Conservation (phyloP, 2,888 invertebrate genomes). For the Dynastes tityus region DNA sequence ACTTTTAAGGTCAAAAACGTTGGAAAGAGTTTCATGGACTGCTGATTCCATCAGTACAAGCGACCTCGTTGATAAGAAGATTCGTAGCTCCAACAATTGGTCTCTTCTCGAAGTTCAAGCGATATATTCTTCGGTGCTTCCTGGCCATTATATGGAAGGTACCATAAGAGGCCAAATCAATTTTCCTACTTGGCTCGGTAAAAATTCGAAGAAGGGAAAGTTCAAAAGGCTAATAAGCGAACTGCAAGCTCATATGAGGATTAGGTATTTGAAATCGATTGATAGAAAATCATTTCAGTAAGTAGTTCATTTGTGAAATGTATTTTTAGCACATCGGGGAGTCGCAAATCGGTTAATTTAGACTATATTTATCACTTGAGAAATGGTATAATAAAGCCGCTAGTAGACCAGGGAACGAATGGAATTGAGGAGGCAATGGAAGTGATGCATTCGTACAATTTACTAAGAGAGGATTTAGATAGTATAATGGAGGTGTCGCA, state of each 20-base stretch:
- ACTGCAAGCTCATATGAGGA: slow-evolving; percentile 88
- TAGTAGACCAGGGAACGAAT: slow-evolving; percentile 79
- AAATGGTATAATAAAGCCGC: slow-evolving; percentile 83
- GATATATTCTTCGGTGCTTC: slow-evolving; percentile 91
- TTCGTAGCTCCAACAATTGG: slow-evolving; percentile 90
- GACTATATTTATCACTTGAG: slow-evolving; percentile 91
- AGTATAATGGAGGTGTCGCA: slow-evolving; percentile 87
- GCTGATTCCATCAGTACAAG: slow-evolving; percentile 91
- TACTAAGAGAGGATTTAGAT: slow-evolving; percentile 94
- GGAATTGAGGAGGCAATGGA: slow-evolving; percentile 82
- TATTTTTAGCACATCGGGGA: slow-evolving; percentile 80
- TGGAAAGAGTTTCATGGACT: slow-evolving; percentile 82
- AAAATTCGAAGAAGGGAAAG: slow-evolving; percentile 90
- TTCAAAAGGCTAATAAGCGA: slow-evolving; percentile 87
- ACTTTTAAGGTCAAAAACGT: slow-evolving; percentile 72
- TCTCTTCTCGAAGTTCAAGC: slow-evolving; percentile 88
- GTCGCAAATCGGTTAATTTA: slow-evolving; percentile 85
- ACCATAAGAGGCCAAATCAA: slow-evolving; percentile 84
- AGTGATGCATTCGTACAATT: slow-evolving; percentile 87
- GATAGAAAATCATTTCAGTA: not conserved
- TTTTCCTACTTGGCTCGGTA: slow-evolving; percentile 97
- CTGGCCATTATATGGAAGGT: slow-evolving; percentile 90
- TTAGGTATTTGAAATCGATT: slow-evolving; percentile 75
- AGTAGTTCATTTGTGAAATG: not conserved
- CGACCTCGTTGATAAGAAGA: slow-evolving; percentile 87